Base-by-base conservation (phyloP, 1,140 invertebrate genomes). In the Antheraea mylitta region DNA sequence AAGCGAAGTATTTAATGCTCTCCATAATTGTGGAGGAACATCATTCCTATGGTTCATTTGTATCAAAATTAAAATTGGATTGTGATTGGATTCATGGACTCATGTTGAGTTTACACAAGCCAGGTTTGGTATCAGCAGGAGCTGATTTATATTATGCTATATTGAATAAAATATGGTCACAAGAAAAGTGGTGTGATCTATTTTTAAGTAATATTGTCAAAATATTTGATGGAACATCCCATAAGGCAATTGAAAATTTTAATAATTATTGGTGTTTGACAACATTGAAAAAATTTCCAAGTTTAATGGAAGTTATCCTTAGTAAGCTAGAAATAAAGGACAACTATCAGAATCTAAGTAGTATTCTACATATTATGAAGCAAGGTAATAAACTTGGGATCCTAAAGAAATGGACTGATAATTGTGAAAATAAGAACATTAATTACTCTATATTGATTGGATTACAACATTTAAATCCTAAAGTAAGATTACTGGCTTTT, bases 1-100 rank as follows among this genome's bases (percentile, higher is more conserved):
- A 92, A 79, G 90, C 87, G 16, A 93, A 92, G 65, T 93, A 83
- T 83, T 81, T 91, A 62, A 89, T 87, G 85, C 69, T 92, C 11
- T 77, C 85, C 69, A 90, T 91, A 77, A 82, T 92, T 37, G 83
- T 92, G 18, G 42, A 66, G 6, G 62, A 10, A 58, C 18, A 66
- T 7, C 71, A 13, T 53, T 53, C 11, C 0, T 16, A 53, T 53
- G 16, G 80, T 80, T 65, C 59, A 80, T 76, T 77, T 75, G 69
- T 83, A 66, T 22, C 63, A 36, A 37, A 72, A 9, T 36, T 79
- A 45, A 22, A 77, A 6, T 53, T 59, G 13, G 66, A 76, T 59
- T 77, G 80, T 73, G 68, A 77, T 58, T 91, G 83, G 80, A 64
- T 87, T 66, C 68, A 83, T 60, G 91, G 91, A 16, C 74, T 92